Conservation (phyloP, 2,797 vertebrate genomes). For the Cottoperca gobio region DNA sequence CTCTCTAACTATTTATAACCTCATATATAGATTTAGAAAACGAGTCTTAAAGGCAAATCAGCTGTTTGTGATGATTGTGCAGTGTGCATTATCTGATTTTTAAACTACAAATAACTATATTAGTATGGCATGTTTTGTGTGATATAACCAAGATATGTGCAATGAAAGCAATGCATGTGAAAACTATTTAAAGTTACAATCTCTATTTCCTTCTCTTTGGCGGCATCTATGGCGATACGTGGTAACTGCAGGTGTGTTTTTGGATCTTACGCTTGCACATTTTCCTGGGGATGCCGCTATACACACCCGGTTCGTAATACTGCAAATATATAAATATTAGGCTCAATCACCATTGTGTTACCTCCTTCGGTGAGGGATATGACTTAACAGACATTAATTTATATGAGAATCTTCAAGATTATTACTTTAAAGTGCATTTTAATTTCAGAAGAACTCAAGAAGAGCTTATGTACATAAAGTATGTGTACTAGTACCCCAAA, state of each 20-base stretch:
- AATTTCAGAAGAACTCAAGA: background rate
- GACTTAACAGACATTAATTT: background rate
- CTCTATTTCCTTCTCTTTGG: background rate
- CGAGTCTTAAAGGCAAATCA: slow-evolving; percentile 10
- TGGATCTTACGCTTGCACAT: background rate
- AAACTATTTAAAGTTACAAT: background rate
- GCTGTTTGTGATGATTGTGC: background rate
- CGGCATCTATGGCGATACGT: background rate
- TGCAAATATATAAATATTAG: background rate
- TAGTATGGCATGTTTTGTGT: background rate
- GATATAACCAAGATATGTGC: background rate
- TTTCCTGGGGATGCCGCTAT: background rate
- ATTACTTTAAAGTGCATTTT: background rate
- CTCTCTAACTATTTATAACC: slow-evolving; percentile 22
- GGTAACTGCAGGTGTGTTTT: background rate
- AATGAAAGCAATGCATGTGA: background rate
- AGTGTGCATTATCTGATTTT: background rate
- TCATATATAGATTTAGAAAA: background rate
- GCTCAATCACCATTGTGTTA: too few relatives aligned
- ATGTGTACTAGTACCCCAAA: background rate
- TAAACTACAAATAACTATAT: background rate
- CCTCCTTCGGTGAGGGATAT: too few relatives aligned
- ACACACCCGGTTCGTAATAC: background rate
- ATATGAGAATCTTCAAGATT: background rate
- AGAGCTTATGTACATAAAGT: background rate